Evolutionary conservation across 2,113 vertebrate genomes (phyloP).

Genomic region (Glaucomys volans): DNA sequence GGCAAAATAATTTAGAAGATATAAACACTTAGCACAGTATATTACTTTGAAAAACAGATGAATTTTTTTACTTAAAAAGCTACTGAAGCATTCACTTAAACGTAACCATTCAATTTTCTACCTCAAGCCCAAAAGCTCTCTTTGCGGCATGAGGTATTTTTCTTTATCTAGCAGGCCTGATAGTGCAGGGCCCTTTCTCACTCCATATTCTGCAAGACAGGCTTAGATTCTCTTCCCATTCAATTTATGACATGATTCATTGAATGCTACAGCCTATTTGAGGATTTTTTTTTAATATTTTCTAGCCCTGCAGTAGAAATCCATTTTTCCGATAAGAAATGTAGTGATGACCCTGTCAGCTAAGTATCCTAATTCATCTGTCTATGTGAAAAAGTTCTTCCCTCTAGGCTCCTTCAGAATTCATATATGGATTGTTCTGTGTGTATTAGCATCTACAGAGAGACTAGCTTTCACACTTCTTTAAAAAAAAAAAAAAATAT

Average conservation of each 20-base stretch:
- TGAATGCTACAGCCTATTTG: conserved; percentile 88
- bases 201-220: conserved; percentile 65
- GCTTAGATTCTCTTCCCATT: conserved; percentile 67
- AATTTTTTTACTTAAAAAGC: conserved; percentile 56
- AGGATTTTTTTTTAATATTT: conserved; percentile 85
- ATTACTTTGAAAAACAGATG: conserved; percentile 65
- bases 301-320: conserved; percentile 83
- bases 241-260: conserved; percentile 87
- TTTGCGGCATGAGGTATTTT: conserved; percentile 54
- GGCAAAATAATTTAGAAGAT: conserved; percentile 65
- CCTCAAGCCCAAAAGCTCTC: conserved; percentile 20
- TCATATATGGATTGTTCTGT: conserved; percentile 65
- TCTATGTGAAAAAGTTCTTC: conserved; percentile 64
- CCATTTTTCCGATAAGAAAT: conserved; percentile 87
- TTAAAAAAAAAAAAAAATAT: background rate
- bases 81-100: conserved; percentile 50
- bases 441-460: conserved; percentile 52
- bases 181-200: conserved; percentile 20
- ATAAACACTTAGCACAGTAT: conserved; percentile 42
- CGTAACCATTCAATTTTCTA: conserved; percentile 65
- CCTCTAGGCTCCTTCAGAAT: conserved; percentile 61
- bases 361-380: conserved; percentile 81
- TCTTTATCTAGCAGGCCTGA: conserved; percentile 62
- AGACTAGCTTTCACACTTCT: conserved; percentile 17
- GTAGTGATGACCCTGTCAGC: conserved; percentile 86